These are phyloP conservation scores for Achatina immaculata DNA, from an alignment of 1,140 invertebrate species.

Conservation along the genomic window DNA sequence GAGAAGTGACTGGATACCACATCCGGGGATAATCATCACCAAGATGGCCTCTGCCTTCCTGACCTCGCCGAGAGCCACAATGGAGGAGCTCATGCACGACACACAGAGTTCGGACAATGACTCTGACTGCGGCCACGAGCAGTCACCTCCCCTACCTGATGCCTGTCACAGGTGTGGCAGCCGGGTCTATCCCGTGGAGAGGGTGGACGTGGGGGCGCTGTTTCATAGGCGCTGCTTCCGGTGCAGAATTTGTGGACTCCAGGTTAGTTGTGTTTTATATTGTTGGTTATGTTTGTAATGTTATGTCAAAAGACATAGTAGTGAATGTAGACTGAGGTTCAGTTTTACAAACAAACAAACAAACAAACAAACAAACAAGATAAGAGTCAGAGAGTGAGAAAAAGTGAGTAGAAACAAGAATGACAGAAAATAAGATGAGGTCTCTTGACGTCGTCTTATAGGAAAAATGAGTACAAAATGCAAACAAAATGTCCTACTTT, in stretches of 20 bases:
- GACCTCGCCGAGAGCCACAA: constrained; percentile 8
- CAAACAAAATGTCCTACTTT: too few species aligned
- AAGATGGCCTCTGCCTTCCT: constrained; percentile 11
- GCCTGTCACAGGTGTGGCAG: constrained; percentile 64
- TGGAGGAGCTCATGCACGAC: constrained; percentile 50
- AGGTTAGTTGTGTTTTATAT: constrained; percentile 30
- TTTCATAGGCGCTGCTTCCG: constrained; percentile 68
- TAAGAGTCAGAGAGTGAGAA: too few species aligned
- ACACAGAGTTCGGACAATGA: constrained; percentile 55
- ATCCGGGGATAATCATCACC: neutral
- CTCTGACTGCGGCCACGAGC: constrained; percentile 50
- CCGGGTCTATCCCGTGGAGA: constrained; percentile 67
- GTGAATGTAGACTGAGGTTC: too few species aligned
- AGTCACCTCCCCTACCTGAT: constrained; percentile 47
- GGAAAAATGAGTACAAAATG: too few species aligned
- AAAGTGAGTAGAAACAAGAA: too few species aligned
- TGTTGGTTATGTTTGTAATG: neutral
- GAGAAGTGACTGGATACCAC: neutral
- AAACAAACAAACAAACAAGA: too few species aligned
- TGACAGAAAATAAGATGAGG: too few species aligned
- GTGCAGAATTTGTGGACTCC: constrained; percentile 60
- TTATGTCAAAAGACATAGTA: too few species aligned
- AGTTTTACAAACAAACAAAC: too few species aligned
- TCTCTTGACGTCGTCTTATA: too few species aligned
- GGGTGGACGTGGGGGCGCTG: constrained; percentile 65